phyloP scores from a whole-genome alignment of 30 jellyfish, hydroid and myxozoan genomes.

The Calvadosia cruxmelitensis region DNA sequence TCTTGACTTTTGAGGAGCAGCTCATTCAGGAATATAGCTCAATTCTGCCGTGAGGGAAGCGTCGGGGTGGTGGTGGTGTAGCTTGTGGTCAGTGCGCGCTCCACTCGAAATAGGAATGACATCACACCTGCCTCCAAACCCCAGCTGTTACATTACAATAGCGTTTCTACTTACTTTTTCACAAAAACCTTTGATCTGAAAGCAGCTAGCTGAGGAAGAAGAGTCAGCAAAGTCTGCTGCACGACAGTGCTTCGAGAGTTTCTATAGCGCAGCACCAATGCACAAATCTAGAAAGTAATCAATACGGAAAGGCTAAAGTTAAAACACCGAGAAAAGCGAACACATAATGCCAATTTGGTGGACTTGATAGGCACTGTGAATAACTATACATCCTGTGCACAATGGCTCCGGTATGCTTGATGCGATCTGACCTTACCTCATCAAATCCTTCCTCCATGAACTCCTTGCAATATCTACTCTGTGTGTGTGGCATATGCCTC shows the following conservation, averaged over 20 bases:
- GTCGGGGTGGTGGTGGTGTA: not conserved
- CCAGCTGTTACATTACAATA: no score
- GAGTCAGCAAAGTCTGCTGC: slow-evolving; percentile 73
- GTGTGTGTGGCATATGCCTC: slow-evolving; percentile 69
- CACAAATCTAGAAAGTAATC: slow-evolving; percentile 34
- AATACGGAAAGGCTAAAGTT: not conserved
- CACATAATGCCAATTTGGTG: no score
- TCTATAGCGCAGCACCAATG: slow-evolving; percentile 46
- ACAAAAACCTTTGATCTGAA: slow-evolving; percentile 61
- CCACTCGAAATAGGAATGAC: not conserved
- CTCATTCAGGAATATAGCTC: no score
- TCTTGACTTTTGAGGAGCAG: no score
- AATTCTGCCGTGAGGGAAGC: not conserved
- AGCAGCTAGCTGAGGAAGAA: slow-evolving; percentile 94
- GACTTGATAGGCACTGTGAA: no score
- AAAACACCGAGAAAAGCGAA: not conserved
- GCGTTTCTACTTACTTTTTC: slow-evolving; percentile 57
- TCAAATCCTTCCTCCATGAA: slow-evolving; percentile 78
- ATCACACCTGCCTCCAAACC: not conserved
- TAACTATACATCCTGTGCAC: no score
- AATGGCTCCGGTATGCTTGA: no score
- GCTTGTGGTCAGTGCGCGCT: not conserved
- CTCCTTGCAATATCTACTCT: slow-evolving; percentile 84
- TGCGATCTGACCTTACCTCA: slow-evolving; percentile 48
- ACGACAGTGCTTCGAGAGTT: slow-evolving; percentile 53